Evolutionary conservation across 2,888 invertebrate species (phyloP).

Genomic region (Holacanthella duospinosa): DNA sequence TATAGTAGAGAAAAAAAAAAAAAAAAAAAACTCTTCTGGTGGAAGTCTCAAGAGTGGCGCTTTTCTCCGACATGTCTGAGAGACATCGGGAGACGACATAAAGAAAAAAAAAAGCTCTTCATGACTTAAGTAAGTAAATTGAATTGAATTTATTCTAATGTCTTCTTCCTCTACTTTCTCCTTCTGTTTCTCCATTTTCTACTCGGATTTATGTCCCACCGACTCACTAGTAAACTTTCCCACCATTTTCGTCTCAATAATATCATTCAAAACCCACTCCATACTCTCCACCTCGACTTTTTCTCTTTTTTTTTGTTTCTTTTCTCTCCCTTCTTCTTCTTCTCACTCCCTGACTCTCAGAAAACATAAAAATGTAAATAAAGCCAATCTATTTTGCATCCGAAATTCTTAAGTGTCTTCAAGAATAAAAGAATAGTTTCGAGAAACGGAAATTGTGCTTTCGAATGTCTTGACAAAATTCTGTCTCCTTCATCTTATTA

Average conservation of each 20-base stretch:
- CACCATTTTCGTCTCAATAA: slow-evolving; percentile 12
- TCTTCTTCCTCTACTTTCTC: slow-evolving; percentile 14
- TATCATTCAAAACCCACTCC: not conserved
- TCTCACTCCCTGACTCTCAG: slow-evolving; percentile 2
- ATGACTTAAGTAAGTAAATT: no score
- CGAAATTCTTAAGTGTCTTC: slow-evolving; percentile 19
- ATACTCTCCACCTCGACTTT: no score
- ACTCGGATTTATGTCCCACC: not conserved
- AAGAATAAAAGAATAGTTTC: slow-evolving; percentile 11
- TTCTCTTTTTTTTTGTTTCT: no score
- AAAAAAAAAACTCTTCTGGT: no score
- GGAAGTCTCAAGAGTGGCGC: no score
- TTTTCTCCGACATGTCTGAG: no score
- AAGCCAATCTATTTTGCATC: slow-evolving; percentile 36
- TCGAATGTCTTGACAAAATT: slow-evolving; percentile 27
- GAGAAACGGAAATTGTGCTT: slow-evolving; percentile 30
- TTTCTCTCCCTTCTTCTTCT: not conserved
- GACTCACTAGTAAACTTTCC: not conserved
- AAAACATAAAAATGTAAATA: slow-evolving; percentile 36
- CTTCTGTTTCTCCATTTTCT: not conserved
- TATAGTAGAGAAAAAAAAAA: no score
- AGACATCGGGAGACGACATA: no score
- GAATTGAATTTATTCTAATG: slow-evolving; percentile 38
- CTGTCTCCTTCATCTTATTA: slow-evolving; percentile 10
- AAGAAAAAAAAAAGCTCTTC: no score